Conservation (phyloP, 2,797 vertebrate genomes). For the Poliocrania exsul region DNA sequence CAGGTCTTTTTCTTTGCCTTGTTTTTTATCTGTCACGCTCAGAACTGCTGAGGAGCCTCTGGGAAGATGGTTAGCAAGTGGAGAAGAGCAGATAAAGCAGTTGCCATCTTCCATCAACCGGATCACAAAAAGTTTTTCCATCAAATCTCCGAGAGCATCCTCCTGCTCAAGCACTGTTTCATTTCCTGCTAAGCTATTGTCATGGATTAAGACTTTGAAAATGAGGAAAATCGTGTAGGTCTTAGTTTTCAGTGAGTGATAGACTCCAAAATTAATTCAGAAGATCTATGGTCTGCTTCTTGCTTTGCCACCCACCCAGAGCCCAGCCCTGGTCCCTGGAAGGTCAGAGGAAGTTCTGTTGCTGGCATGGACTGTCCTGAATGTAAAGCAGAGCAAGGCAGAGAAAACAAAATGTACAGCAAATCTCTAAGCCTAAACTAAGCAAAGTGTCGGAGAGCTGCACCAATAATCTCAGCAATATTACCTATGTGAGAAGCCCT, state of each 20-base stretch:
- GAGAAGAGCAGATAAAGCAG: background rate
- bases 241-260: background rate
- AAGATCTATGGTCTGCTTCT: background rate
- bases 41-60: background rate
- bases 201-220: background rate
- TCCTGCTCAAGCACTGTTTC: background rate
- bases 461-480: background rate
- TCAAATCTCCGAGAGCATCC: background rate
- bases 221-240: background rate
- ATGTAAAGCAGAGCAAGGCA: background rate
- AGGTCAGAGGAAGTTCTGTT: background rate
- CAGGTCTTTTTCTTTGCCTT: background rate
- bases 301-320: background rate
- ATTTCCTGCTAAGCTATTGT: background rate
- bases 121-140: background rate
- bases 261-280: background rate
- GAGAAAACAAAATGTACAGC: background rate
- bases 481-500: background rate
- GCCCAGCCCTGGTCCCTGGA: background rate
- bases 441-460: background rate
- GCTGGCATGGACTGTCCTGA: background rate
- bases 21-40: background rate
- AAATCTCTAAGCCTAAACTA: background rate
- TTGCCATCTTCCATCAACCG: background rate
- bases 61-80: background rate